Evolutionary conservation across 2,888 invertebrate genomes (phyloP), one percentile per base, ranked within the genome.

Genomic region (Leptinotarsa haldemani): DNA sequence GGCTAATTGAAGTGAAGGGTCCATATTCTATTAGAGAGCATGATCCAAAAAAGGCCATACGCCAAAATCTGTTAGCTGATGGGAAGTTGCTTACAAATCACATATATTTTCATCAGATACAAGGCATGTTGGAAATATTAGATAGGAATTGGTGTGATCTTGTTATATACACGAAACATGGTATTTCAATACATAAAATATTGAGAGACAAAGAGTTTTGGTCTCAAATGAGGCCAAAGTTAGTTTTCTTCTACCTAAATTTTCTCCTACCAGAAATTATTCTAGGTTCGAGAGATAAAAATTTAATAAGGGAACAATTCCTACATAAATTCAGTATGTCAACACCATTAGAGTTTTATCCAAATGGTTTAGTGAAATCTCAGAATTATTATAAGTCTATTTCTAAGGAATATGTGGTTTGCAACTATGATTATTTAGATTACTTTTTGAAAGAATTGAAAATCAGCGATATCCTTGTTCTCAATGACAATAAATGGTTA

Each of bases 101-200:
- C 18, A 9, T 53, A 1, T 53, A 18, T 53, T 52, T 9, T 58
- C 30, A 1, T 58, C 58, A 58, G 15, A 58, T 58, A 16, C 58
- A 58, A 25, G 58, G 58, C 3, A 30, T 58, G 58, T 16, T 25
- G 3, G 58, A 58, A 22, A 58, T 58, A n/a, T 15, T 16, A 5
- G 16, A 58, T 16, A 58, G 58, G 15, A 25, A 25, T 30, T 58
- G 58, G 30, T 58, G 25, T 58, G 58, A 58, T n/a, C n/a, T 25
- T 3, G 25, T 30, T 15, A 58, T 58, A 16, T 25, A 58, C 16
- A 25, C 13, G 1, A 22, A 25, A 58, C 25, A 58, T 58, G 58
- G 58, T 16, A 58, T 58, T 4, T 22, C 22, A 25, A 16, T 58
- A 9, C 58, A 58, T 25, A 30, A 30, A 22, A 58, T 58, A 25